Base-by-base conservation (phyloP, 2,888 invertebrate species). In the Nasonia oneida region DNA sequence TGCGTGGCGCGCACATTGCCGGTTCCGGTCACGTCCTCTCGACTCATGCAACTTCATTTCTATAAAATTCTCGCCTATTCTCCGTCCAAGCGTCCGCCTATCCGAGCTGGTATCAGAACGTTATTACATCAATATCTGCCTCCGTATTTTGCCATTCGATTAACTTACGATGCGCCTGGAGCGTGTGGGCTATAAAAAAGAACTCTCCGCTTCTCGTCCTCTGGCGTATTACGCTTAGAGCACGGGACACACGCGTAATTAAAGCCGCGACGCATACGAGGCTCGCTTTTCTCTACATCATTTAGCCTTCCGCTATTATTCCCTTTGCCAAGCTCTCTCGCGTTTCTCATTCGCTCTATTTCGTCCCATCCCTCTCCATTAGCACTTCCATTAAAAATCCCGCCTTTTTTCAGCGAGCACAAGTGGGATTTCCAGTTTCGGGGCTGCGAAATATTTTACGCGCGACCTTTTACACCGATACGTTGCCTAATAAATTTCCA, bases 11-110 rank as follows among this genome's bases (percentile, higher is more conserved):
- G 14, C 67, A 67, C 61, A 61, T 84, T 84, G 57, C 50, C 47
- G 53, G 80, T 84, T 80, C 84, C n/a, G 57, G 75, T 81, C 80
- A 71, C 79, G 84, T 81, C 71, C 50, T 18, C 37, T 23, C 64
- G 57, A 15, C 15, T 73, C 74, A 42, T 79, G 79, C 67, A 67
- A 71, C 74, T 53, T 47, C 73, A 78, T 79, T 79, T 75, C 29
- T 73, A 61, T 84, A 23, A 23, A 23, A 23, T 23, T 23, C 23
- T 23, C 23, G 39, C 57, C 57, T 39, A 42, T 37, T 64, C 47
- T 64, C 47, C 39, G 73, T 81, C 61, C 57, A 57, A 57, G 33
- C 29, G 70, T 53, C 14, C 29, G 23, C 23, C 18, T 29, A 29
- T n/a, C 3, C n/a, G 23, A 64, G 29, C 23, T 23, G 23, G n/a